phyloP scores from a whole-genome alignment of 2,888 invertebrate species.

The Ecliptopera silaceata region DNA sequence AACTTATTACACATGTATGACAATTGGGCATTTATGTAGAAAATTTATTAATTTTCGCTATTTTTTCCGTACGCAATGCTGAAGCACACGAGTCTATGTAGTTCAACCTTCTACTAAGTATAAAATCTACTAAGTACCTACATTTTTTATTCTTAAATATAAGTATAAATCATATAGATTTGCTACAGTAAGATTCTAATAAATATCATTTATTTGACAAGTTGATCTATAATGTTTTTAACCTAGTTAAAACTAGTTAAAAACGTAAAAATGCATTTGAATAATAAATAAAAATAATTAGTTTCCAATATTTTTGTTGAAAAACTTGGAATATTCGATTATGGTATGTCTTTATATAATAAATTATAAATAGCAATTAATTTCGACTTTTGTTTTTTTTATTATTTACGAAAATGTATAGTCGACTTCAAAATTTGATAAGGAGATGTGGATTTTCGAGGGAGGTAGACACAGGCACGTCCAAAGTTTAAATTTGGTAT shows the following conservation, averaged over 20 bases:
- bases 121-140: conserved; percentile 33
- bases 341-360: background rate
- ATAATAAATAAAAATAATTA: background rate
- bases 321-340: conserved; percentile 15
- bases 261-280: conserved; percentile 14
- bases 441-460: too few relatives aligned
- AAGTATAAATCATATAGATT: conserved; percentile 34
- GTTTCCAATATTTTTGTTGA: conserved; percentile 21
- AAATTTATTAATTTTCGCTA: too few relatives aligned
- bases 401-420: too few relatives aligned
- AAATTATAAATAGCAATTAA: too few relatives aligned
- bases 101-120: conserved; percentile 17
- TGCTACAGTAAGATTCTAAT: conserved; percentile 38
- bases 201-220: conserved; percentile 33
- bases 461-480: too few relatives aligned
- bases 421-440: too few relatives aligned
- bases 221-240: background rate
- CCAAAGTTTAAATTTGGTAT: too few relatives aligned
- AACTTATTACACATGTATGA: too few relatives aligned
- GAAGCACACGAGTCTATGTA: background rate
- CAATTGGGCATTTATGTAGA: too few relatives aligned
- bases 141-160: conserved; percentile 21
- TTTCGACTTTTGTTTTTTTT: too few relatives aligned
- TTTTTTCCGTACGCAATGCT: too few relatives aligned
- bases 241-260: too few relatives aligned